A percentile compares a stretch with the other conserved stretches of the same genome.
phyloP scores from a whole-genome alignment of 2,113 vertebrate species.

The Brachyistius frenatus region DNA sequence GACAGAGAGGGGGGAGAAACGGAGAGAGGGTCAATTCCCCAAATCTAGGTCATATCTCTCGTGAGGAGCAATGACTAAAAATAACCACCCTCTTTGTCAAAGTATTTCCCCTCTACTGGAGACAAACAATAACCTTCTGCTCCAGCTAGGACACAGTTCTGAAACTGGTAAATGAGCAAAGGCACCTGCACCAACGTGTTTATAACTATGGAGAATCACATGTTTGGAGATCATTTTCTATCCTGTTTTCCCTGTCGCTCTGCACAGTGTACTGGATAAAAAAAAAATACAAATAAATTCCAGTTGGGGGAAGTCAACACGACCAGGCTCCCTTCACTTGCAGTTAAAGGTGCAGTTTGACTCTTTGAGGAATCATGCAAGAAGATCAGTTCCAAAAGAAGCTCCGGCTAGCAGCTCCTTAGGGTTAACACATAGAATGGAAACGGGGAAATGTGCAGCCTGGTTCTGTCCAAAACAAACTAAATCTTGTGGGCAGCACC shows the following conservation, averaged over 20 bases:
- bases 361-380: background rate
- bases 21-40: conserved; percentile 58
- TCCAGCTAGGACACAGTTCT: conserved; percentile 7
- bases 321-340: background rate
- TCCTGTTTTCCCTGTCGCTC: background rate
- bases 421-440: background rate
- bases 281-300: background rate
- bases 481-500: too few species aligned
- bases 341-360: background rate
- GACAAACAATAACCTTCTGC: conserved; percentile 63
- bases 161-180: conserved; percentile 17
- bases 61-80: conserved; percentile 72
- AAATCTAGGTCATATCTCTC: conserved; percentile 73
- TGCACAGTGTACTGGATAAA: background rate
- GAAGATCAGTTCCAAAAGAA: too few species aligned
- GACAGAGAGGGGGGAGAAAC: conserved; percentile 30
- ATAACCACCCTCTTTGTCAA: conserved; percentile 65
- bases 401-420: too few species aligned
- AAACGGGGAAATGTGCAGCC: too few species aligned
- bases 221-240: background rate
- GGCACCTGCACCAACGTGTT: background rate
- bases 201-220: conserved; percentile 3
- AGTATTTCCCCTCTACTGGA: conserved; percentile 64
- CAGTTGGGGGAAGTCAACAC: background rate
- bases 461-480: too few species aligned